Conservation (phyloP, 2,113 vertebrate genomes). For the Ageneiosus marmoratus region DNA sequence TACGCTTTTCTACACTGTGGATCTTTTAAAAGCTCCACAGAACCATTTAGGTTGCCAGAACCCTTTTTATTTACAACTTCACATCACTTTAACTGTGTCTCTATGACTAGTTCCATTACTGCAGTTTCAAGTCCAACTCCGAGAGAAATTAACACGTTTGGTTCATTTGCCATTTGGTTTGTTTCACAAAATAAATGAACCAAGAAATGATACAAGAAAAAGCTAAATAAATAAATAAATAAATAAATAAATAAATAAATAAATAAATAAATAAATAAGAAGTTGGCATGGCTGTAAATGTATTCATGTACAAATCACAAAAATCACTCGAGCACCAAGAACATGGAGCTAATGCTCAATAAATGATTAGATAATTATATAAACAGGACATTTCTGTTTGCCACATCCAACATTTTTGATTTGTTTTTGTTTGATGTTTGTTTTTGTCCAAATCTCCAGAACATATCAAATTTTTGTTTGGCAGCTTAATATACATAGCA, state of each 20-base stretch:
- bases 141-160: too few relatives aligned
- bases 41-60: not conserved
- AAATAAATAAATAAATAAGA: too few relatives aligned
- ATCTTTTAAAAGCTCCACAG: not conserved
- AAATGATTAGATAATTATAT: too few relatives aligned
- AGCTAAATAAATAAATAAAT: too few relatives aligned
- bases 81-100: not conserved
- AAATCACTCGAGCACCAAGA: too few relatives aligned
- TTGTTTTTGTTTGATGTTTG: not conserved
- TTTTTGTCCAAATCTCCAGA: not conserved
- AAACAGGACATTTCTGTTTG: not conserved
- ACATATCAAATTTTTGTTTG: not conserved
- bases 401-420: not conserved
- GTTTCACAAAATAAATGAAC: not conserved
- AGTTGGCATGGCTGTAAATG: not conserved
- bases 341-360: too few relatives aligned
- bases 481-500: not conserved
- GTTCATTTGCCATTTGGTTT: not conserved
- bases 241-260: not conserved
- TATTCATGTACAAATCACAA: not conserved
- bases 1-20: too few relatives aligned
- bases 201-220: too few relatives aligned
- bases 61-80: not conserved
- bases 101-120: not conserved
- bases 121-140: not conserved